A percentile compares a stretch with the other conserved stretches of the same genome.
These are phyloP conservation scores for Pachypsylla venusta DNA, from an alignment of 1,140 invertebrate genomes.

Conservation along the genomic window DNA sequence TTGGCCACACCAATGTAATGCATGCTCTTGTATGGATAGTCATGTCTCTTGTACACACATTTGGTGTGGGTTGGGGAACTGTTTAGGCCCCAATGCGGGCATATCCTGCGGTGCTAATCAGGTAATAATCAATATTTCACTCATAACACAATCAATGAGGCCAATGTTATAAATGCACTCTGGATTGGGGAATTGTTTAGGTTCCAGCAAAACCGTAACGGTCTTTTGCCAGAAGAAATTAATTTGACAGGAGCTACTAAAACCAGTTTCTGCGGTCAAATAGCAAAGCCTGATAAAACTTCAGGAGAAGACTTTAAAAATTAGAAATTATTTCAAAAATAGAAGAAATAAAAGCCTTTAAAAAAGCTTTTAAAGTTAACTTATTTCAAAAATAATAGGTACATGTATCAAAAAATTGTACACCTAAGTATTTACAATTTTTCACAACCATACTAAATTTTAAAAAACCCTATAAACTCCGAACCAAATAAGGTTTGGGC, in stretches of 20 bases:
- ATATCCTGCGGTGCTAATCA: slow-evolving; percentile 38
- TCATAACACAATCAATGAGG: no score
- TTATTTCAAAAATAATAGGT: no score
- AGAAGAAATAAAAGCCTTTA: no score
- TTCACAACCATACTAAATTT: no score
- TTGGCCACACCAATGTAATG: slow-evolving; percentile 68
- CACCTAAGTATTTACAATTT: no score
- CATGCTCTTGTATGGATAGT: slow-evolving; percentile 57
- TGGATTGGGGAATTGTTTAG: not conserved
- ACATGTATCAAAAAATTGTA: no score
- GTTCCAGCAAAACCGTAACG: not conserved
- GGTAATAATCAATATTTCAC: slow-evolving; percentile 30
- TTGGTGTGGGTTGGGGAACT: slow-evolving; percentile 70
- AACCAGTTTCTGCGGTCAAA: not conserved
- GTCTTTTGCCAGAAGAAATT: not conserved
- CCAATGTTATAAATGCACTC: no score
- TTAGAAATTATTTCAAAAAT: no score
- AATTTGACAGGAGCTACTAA: not conserved
- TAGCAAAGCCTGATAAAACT: not conserved
- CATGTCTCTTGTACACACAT: slow-evolving; percentile 65
- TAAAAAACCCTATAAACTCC: no score
- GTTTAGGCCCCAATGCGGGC: slow-evolving; percentile 37
- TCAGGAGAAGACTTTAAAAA: not conserved
- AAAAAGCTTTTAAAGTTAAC: no score
- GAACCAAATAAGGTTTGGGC: no score